A percentile compares a stretch with the other conserved stretches of the same genome.
These are phyloP conservation scores for Beroe ovata DNA, from an alignment of 37 sponge, comb jelly and placozoan species.

Conservation along the genomic window DNA sequence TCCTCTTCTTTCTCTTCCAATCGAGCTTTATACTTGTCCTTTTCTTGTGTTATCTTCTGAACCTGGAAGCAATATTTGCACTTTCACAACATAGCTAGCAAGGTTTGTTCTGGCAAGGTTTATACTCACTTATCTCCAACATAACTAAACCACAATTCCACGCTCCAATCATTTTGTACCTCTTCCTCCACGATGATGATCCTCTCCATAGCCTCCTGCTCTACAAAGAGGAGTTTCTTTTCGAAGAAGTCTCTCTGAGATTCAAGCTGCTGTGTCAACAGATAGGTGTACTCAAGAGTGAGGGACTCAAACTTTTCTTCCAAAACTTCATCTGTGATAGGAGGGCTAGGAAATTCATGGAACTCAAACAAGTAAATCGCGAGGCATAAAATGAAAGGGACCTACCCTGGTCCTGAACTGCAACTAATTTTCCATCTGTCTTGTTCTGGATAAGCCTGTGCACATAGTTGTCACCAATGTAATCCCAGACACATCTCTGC, in stretches of 20 bases:
- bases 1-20: background rate
- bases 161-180: conserved; percentile 5
- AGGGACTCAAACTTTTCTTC: conserved; percentile 66
- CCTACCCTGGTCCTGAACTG: conserved; percentile 70
- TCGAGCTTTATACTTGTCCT: conserved; percentile 19
- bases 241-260: conserved; percentile 95
- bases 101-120: too few species aligned
- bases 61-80: conserved; percentile 1
- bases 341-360: too few species aligned
- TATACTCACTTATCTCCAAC: too few species aligned
- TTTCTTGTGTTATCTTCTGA: conserved; percentile 37
- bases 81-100: too few species aligned
- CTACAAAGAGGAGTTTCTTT: conserved; percentile 79
- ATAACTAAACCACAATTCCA: too few species aligned
- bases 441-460: conserved; percentile 96
- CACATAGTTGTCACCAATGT: conserved; percentile 91
- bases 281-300: conserved; percentile 81
- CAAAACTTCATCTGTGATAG: conserved; percentile 3
- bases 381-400: background rate
- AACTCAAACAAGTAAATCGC: too few species aligned
- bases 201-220: conserved; percentile 75
- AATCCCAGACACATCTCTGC: conserved; percentile 93
- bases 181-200: conserved; percentile 72
- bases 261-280: conserved; percentile 91
- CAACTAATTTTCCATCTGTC: conserved; percentile 92